Base-by-base conservation (phyloP, 2,888 invertebrate genomes). In the Archaeoteleia sp. region DNA sequence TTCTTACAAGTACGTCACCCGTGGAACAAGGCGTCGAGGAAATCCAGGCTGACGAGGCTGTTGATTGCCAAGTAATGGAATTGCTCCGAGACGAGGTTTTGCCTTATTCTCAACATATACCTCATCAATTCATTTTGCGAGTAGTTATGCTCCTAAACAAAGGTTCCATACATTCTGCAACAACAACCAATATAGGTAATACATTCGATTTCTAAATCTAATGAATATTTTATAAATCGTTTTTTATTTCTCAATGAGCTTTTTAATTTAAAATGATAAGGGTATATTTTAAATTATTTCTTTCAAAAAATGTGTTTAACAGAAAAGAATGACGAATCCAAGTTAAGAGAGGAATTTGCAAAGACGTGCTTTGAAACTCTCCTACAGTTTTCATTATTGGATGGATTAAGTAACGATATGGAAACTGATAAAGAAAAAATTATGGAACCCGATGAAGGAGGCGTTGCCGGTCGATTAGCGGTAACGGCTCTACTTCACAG, bases 351-450 rank as follows among this genome's bases (percentile, higher is more conserved):
- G 86, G 97, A 97, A 82, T 97, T 98, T 86, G 97, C 98, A 35
- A 94, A 97, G 81, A 94, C 94, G 0, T 98, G 98, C 82, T 98
- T 98, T 82, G 97, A 98, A 86, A 97, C 97, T 0, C 87, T 98
- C 14, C 88, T 98, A 37, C 96, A 97, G 86, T 97, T 97, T 87
- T 97, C 97, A 0, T 89, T 93, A 81, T 87, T 94, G 2, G 94
- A 94, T 74, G 93, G 93, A 66, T 87, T 91, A 29, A 86, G 82
- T 40, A 81, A 78, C 14, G 85, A 86, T 42, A 73, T 83, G 8
- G 80, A 82, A 40, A 72, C 63, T 5, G 71, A 57, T 13, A 72
- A 73, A 9, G 74, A 72, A 12, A 71, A 68, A 14, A 66, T 54
- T 17, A 29, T 75, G 39, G 79, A 83, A 48, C 85, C 85, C 43